Conservation (phyloP, 2,797 vertebrate genomes). For the Natrix natrix region DNA sequence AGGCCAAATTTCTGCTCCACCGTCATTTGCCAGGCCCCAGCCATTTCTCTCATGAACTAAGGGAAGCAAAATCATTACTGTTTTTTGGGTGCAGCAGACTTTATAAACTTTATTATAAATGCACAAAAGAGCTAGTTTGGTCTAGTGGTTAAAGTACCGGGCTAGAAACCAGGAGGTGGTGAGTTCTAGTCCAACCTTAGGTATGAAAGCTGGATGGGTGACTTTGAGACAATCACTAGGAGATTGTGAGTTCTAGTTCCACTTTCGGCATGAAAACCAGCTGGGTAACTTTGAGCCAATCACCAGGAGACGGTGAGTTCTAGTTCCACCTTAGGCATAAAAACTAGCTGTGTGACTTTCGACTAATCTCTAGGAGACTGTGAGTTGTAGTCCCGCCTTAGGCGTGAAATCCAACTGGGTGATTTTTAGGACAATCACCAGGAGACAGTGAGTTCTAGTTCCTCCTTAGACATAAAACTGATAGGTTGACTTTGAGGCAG, state of each 20-base stretch:
- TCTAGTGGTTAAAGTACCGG: background rate
- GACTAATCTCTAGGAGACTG: too few relatives aligned
- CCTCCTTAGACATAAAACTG: background rate
- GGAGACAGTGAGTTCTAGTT: background rate
- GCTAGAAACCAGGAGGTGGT: background rate
- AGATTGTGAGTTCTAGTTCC: background rate
- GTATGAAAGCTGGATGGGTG: background rate
- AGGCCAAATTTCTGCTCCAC: conserved; percentile 91
- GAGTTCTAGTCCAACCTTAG: background rate
- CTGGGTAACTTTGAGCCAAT: too few relatives aligned
- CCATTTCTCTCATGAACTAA: conserved; percentile 96
- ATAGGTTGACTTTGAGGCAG: background rate
- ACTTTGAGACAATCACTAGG: background rate
- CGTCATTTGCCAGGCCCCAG: conserved; percentile 96
- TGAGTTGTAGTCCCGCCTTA: too few relatives aligned
- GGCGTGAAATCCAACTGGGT: too few relatives aligned
- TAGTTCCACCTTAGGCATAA: too few relatives aligned
- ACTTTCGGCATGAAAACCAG: too few relatives aligned
- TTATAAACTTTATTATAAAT: background rate
- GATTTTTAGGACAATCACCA: too few relatives aligned
- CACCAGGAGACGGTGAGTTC: too few relatives aligned
- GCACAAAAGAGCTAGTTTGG: background rate
- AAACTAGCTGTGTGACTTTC: too few relatives aligned
- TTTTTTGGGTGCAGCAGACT: background rate
- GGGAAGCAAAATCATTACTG: background rate